A percentile compares a stretch with the other conserved stretches of the same genome.
These are phyloP conservation scores for Calephelis nemesis DNA, from an alignment of 1,140 invertebrate species.

Conservation along the genomic window DNA sequence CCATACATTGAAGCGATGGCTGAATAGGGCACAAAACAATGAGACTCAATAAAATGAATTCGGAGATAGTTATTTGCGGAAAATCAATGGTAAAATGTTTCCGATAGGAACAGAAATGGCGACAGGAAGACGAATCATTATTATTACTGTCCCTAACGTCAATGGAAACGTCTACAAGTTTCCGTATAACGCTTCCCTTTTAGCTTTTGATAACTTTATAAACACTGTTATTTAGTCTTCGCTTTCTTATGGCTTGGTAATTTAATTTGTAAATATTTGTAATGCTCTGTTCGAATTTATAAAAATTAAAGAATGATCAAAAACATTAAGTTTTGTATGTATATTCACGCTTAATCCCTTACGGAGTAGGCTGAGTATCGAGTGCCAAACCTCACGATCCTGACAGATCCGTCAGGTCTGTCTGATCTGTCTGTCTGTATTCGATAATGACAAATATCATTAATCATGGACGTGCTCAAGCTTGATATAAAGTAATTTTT, in stretches of 20 bases:
- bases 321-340: too few species aligned
- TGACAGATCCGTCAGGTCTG: too few species aligned
- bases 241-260: background rate
- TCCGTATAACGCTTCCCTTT: constrained; percentile 53
- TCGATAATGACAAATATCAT: too few species aligned
- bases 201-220: constrained; percentile 56
- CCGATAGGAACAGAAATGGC: constrained; percentile 52
- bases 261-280: too few species aligned
- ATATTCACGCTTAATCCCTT: too few species aligned
- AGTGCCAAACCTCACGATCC: too few species aligned
- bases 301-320: too few species aligned
- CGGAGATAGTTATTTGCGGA: constrained; percentile 65
- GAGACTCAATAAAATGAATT: constrained; percentile 45
- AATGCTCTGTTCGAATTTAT: too few species aligned
- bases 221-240: constrained; percentile 62
- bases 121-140: constrained; percentile 65
- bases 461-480: too few species aligned
- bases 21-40: constrained; percentile 51
- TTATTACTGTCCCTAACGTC: constrained; percentile 58
- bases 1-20: constrained; percentile 50
- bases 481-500: too few species aligned
- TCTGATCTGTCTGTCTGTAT: too few species aligned
- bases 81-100: constrained; percentile 73
- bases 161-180: constrained; percentile 52
- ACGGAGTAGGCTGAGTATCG: too few species aligned